These are phyloP conservation scores for Automeris io DNA, from an alignment of 2,888 invertebrate genomes.

Conservation along the genomic window DNA sequence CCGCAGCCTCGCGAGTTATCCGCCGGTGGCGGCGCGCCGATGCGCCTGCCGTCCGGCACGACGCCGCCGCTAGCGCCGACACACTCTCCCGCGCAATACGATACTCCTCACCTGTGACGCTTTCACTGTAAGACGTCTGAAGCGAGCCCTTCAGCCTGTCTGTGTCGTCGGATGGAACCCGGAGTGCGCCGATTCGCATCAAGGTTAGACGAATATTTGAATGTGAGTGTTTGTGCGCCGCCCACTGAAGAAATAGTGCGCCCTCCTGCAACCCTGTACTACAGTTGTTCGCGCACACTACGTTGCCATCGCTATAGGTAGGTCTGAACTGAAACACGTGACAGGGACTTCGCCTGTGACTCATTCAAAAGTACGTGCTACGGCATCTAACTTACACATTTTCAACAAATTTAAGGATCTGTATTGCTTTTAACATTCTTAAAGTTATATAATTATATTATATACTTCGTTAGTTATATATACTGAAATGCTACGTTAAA, in stretches of 20 bases:
- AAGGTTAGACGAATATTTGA: slow-evolving; percentile 75
- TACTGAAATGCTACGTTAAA: too few species aligned
- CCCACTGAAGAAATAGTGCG: slow-evolving; percentile 45
- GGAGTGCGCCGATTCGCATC: slow-evolving; percentile 76
- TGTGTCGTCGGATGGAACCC: slow-evolving; percentile 74
- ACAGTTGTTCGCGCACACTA: slow-evolving; percentile 56
- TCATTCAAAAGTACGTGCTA: slow-evolving; percentile 43
- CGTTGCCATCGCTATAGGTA: slow-evolving; percentile 53
- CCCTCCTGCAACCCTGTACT: slow-evolving; percentile 50
- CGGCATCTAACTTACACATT: slow-evolving; percentile 18
- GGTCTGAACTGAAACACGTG: slow-evolving; percentile 48
- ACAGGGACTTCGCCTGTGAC: slow-evolving; percentile 49
- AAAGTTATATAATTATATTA: too few species aligned
- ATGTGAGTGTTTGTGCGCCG: slow-evolving; percentile 72
- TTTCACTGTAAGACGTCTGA: slow-evolving; percentile 57
- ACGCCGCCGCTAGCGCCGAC: slow-evolving; percentile 58
- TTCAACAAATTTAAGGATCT: slow-evolving; percentile 11
- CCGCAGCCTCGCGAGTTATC: slow-evolving; percentile 63
- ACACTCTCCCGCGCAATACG: slow-evolving; percentile 29
- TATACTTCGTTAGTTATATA: too few species aligned
- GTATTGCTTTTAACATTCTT: too few species aligned
- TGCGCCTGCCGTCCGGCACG: slow-evolving; percentile 68
- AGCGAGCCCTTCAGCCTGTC: slow-evolving; percentile 68
- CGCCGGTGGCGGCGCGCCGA: slow-evolving; percentile 69
- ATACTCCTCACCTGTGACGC: slow-evolving; percentile 41